Percentiles rank a stretch among this genome's conserved stretches.
phyloP scores from a whole-genome alignment of 1,140 invertebrate species.

The Neodiprion lecontei region DNA sequence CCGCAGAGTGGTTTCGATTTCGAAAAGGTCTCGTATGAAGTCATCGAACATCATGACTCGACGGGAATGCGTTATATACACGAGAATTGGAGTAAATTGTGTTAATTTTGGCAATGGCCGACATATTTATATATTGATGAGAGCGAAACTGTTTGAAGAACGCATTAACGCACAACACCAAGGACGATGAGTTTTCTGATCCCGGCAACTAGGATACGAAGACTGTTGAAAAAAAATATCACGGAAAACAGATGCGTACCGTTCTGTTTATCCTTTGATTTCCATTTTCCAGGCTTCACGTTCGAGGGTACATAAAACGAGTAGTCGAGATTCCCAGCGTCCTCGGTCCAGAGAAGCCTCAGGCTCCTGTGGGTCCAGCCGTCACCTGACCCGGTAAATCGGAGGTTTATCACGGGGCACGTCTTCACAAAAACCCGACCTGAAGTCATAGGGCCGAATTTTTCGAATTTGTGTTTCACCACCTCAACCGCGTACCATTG shows the following conservation, averaged over 20 bases:
- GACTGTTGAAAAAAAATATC: no score
- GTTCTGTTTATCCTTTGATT: constrained; percentile 33
- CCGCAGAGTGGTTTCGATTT: no score
- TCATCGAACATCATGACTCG: no score
- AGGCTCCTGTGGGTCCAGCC: constrained; percentile 12
- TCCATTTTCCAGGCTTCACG: constrained; percentile 38
- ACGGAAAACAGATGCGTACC: constrained; percentile 27
- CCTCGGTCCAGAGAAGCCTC: constrained; percentile 43
- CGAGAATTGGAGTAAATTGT: no score
- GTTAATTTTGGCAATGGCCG: no score
- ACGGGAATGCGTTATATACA: no score
- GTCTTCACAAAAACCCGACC: constrained; percentile 31
- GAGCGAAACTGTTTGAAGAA: no score
- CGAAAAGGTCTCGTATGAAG: no score
- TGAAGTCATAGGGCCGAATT: constrained; percentile 18
- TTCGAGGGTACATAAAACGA: constrained; percentile 37
- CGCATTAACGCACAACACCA: no score
- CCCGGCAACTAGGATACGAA: no score
- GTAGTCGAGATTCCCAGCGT: constrained; percentile 41
- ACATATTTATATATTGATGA: no score
- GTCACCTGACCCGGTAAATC: background rate
- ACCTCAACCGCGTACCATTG: constrained; percentile 53
- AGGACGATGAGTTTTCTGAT: no score
- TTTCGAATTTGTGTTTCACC: constrained; percentile 39
- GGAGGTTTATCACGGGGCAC: constrained; percentile 39